These are phyloP conservation scores for Tuberolachnus salignus DNA, from an alignment of 2,888 invertebrate genomes.

Conservation along the genomic window DNA sequence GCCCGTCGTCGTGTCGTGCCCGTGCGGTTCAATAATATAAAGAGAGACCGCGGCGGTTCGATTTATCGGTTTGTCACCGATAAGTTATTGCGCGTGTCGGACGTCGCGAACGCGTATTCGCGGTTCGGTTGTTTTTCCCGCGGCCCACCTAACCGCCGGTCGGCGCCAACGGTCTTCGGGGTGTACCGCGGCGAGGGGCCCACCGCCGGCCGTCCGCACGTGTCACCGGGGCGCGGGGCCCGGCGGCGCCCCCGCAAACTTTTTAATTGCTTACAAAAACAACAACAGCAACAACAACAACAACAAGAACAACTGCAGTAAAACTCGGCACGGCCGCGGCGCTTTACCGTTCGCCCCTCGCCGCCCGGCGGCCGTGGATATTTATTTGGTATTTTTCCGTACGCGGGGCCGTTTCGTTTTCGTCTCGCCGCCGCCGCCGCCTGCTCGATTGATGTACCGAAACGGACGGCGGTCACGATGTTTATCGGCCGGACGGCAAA, in stretches of 20 bases:
- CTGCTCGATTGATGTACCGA: constrained; percentile 25
- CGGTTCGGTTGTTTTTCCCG: constrained; percentile 41
- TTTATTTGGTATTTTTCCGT: constrained; percentile 41
- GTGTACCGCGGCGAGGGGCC: not conserved
- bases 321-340: constrained; percentile 25
- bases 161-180: constrained; percentile 15
- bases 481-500: not conserved
- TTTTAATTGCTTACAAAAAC: constrained; percentile 51
- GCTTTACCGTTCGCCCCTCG: not conserved
- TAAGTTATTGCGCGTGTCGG: constrained; percentile 40
- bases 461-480: constrained; percentile 5
- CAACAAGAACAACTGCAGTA: constrained; percentile 40
- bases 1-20: not conserved
- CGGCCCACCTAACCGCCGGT: not conserved
- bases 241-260: constrained; percentile 26
- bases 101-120: constrained; percentile 42
- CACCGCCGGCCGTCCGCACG: not conserved
- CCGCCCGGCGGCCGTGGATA: too few species aligned
- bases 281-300: constrained; percentile 25
- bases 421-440: too few species aligned
- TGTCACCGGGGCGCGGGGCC: not conserved
- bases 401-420: constrained; percentile 2
- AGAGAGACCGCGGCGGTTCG: constrained; percentile 6
- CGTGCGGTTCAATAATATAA: not conserved
- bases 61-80: constrained; percentile 48